Evolutionary conservation across 2,888 invertebrate species (phyloP).

Genomic region (Fragum whitleyi): DNA sequence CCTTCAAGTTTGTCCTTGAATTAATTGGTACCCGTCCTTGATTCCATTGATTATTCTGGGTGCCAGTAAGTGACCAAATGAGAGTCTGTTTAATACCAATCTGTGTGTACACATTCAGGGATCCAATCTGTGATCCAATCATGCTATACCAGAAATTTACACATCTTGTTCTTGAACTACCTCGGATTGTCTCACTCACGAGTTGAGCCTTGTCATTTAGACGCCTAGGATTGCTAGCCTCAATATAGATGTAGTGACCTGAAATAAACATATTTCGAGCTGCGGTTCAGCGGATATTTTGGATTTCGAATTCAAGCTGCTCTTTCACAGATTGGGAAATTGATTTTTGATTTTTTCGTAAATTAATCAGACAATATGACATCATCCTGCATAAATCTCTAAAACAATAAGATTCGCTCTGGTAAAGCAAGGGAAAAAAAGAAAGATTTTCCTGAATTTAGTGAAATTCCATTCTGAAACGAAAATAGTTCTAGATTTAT

Average conservation of each 20-base stretch:
- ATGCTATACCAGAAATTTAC: conserved; percentile 82
- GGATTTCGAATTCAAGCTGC: too few species aligned
- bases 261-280: too few species aligned
- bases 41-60: conserved; percentile 70
- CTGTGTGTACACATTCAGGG: conserved; percentile 71
- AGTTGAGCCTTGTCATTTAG: conserved; percentile 75
- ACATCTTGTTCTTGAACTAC: conserved; percentile 54
- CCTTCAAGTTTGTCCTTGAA: conserved; percentile 57
- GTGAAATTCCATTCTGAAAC: too few species aligned
- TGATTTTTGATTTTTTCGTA: too few species aligned
- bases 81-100: conserved; percentile 46
- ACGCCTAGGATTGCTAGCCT: conserved; percentile 71
- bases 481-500: too few species aligned
- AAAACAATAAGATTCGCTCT: too few species aligned
- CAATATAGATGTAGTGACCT: conserved; percentile 80
- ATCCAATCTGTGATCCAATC: conserved; percentile 76
- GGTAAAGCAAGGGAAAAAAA: too few species aligned
- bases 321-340: too few species aligned
- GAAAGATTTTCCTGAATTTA: too few species aligned
- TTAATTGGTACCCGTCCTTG: conserved; percentile 66
- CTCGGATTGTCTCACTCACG: conserved; percentile 69
- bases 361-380: too few species aligned
- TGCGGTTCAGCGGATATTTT: too few species aligned
- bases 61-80: conserved; percentile 71
- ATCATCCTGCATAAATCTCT: too few species aligned